phyloP scores from a whole-genome alignment of 2,113 vertebrate species.

The Cyphotilapia sp. region DNA sequence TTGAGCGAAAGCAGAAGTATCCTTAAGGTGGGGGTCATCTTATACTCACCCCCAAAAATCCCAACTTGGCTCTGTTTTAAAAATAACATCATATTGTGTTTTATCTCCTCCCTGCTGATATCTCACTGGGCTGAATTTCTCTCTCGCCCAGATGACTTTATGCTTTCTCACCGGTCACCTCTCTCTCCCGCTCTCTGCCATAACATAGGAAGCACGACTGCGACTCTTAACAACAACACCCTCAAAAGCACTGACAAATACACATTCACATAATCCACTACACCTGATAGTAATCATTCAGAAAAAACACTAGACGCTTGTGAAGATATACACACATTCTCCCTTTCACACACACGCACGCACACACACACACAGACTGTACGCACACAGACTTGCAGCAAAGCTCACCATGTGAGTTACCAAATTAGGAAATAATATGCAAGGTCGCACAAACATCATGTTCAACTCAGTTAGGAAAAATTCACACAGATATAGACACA shows the following conservation, averaged over 20 bases:
- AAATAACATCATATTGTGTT: not conserved
- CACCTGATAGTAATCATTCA: slow-evolving; percentile 40
- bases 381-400: not conserved
- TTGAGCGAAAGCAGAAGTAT: not conserved
- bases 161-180: not conserved
- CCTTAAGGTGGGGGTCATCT: not conserved
- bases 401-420: slow-evolving; percentile 23
- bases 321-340: not conserved
- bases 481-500: not conserved
- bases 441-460: slow-evolving; percentile 37
- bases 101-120: not conserved
- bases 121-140: not conserved
- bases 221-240: slow-evolving; percentile 19
- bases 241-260: not conserved
- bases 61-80: not conserved
- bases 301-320: not conserved
- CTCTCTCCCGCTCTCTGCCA: not conserved
- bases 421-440: slow-evolving; percentile 62
- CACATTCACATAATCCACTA: not conserved
- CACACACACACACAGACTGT: not conserved
- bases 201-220: slow-evolving; percentile 12
- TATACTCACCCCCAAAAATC: not conserved
- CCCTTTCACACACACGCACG: not conserved
- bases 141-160: not conserved
- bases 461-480: not conserved